Conservation (phyloP, 2,113 vertebrate species). For the Sakesphorus luctuosus region DNA sequence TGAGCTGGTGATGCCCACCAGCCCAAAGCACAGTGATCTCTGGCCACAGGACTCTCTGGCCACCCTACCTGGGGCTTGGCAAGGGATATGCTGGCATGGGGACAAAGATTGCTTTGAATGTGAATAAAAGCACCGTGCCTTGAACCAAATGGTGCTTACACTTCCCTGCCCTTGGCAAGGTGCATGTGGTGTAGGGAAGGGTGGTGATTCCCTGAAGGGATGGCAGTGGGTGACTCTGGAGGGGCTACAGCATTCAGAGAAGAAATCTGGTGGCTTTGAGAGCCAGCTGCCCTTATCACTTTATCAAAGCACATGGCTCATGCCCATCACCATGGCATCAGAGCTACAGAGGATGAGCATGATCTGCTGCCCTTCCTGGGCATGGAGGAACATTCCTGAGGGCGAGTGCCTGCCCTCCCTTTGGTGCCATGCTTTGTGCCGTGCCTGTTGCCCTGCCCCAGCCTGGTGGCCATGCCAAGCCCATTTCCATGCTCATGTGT, state of each 20-base stretch:
- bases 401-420: accelerated
- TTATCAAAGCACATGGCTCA: not conserved
- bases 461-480: not conserved
- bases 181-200: accelerated
- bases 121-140: not conserved
- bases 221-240: accelerated
- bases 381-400: not conserved
- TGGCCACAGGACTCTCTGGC: accelerated
- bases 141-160: accelerated
- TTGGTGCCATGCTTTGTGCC: not conserved
- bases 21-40: not conserved
- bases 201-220: not conserved
- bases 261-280: not conserved
- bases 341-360: not conserved
- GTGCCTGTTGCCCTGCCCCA: not conserved
- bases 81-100: not conserved
- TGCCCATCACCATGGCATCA: not conserved
- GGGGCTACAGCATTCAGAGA: not conserved
- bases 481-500: accelerated
- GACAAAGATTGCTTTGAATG: not conserved
- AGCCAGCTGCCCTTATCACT: accelerated
- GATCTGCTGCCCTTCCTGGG: not conserved
- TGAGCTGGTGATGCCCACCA: not conserved
- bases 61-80: not conserved
- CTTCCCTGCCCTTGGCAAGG: accelerated